phyloP scores from a whole-genome alignment of 1,140 invertebrate species.

The Cydia strobilella region DNA sequence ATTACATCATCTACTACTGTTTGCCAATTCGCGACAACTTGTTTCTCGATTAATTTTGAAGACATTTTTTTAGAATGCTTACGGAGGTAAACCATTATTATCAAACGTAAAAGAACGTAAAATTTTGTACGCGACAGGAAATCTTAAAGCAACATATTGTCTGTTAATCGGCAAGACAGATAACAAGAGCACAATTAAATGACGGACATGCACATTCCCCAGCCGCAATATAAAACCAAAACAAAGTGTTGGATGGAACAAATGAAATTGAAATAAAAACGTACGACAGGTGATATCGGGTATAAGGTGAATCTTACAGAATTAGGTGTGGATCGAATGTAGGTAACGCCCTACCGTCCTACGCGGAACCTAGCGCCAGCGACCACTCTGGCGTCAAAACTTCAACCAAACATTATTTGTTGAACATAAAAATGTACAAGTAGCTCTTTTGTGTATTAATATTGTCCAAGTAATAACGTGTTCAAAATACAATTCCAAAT shows the following conservation, averaged over 20 bases:
- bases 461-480: constrained; percentile 34
- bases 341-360: constrained; percentile 43
- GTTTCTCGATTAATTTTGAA: constrained; percentile 19
- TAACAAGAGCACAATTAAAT: constrained; percentile 45
- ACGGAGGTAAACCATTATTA: neutral
- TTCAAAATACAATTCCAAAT: constrained; percentile 44
- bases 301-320: constrained; percentile 54
- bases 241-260: constrained; percentile 74
- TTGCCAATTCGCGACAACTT: constrained; percentile 46
- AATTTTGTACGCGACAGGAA: constrained; percentile 36
- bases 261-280: constrained; percentile 58
- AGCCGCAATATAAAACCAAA: constrained; percentile 74
- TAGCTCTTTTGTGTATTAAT: constrained; percentile 39
- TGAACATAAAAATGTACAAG: constrained; percentile 24
- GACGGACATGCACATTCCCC: constrained; percentile 76
- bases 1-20: constrained; percentile 40
- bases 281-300: constrained; percentile 68
- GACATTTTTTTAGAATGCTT: neutral
- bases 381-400: constrained; percentile 6
- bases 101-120: neutral
- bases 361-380: constrained; percentile 28
- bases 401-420: constrained; percentile 16
- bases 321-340: constrained; percentile 40
- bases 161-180: constrained; percentile 46
- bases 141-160: constrained; percentile 44